Conservation (phyloP, 1,140 invertebrate genomes). For the Calycopis cecrops region DNA sequence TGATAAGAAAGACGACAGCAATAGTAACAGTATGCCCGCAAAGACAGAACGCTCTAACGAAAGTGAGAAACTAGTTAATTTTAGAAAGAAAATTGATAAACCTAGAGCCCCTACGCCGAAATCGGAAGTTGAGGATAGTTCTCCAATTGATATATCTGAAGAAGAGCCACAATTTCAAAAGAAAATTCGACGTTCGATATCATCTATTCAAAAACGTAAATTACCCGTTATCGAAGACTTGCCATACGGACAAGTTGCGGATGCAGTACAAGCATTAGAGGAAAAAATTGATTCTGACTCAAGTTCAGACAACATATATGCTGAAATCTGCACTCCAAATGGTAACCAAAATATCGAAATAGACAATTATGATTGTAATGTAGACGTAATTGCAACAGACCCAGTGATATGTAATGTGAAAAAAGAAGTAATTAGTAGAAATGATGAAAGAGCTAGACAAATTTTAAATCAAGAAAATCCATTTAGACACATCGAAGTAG, state of each 20-base stretch:
- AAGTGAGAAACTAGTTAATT: slow-evolving; percentile 56
- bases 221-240: slow-evolving; percentile 73
- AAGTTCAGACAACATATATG: slow-evolving; percentile 77
- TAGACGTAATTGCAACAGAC: slow-evolving; percentile 60
- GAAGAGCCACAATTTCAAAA: slow-evolving; percentile 54
- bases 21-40: slow-evolving; percentile 68
- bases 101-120: slow-evolving; percentile 63
- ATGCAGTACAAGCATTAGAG: slow-evolving; percentile 61
- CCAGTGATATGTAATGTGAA: slow-evolving; percentile 68
- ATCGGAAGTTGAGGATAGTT: slow-evolving; percentile 56
- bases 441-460: slow-evolving; percentile 60
- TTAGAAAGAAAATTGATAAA: slow-evolving; percentile 67
- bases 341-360: slow-evolving; percentile 52
- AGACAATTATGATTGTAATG: slow-evolving; percentile 57
- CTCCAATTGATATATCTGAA: slow-evolving; percentile 56
- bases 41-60: slow-evolving; percentile 58
- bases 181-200: slow-evolving; percentile 68
- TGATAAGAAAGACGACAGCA: slow-evolving; percentile 62
- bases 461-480: slow-evolving; percentile 62
- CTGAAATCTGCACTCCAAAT: slow-evolving; percentile 75
- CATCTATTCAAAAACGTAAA: slow-evolving; percentile 71
- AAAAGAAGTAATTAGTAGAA: slow-evolving; percentile 62
- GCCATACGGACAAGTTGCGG: slow-evolving; percentile 71
- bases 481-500: slow-evolving; percentile 74
- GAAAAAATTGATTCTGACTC: slow-evolving; percentile 67